Percentiles rank a stretch among this genome's conserved stretches.
Evolutionary conservation across 2,113 vertebrate genomes (phyloP).

Genomic region (Gavialis gangeticus): DNA sequence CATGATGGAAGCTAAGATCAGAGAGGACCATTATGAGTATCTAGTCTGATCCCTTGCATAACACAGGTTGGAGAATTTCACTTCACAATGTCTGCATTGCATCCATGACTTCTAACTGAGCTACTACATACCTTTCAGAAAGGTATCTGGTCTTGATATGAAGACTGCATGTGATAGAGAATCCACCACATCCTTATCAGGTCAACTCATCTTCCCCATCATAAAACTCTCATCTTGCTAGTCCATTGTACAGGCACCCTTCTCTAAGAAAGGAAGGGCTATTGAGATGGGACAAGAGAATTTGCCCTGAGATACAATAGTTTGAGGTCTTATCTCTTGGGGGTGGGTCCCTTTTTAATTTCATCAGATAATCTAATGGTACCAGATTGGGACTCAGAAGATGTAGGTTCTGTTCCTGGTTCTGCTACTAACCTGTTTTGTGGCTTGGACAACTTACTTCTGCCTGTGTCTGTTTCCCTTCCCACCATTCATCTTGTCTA

Average conservation of each 20-base stretch:
- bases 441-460: not conserved
- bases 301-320: not conserved
- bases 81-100: not conserved
- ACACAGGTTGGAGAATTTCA: not conserved
- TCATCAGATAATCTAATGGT: not conserved
- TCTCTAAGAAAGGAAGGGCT: not conserved
- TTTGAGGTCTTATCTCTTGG: not conserved
- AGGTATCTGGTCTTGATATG: not conserved
- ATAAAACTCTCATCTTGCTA: too few species aligned
- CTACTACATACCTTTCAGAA: not conserved
- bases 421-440: not conserved
- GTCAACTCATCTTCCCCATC: too few species aligned
- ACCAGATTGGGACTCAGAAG: not conserved
- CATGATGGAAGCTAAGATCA: not conserved
- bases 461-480: not conserved
- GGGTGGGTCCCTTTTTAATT: not conserved
- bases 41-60: not conserved
- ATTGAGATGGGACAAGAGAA: not conserved
- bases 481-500: not conserved
- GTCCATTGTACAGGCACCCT: not conserved
- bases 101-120: not conserved
- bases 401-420: not conserved
- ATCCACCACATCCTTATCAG: not conserved
- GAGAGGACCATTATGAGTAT: not conserved
- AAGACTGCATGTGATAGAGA: not conserved